phyloP scores from a whole-genome alignment of 1,140 invertebrate genomes.

The Lethocerus indicus region DNA sequence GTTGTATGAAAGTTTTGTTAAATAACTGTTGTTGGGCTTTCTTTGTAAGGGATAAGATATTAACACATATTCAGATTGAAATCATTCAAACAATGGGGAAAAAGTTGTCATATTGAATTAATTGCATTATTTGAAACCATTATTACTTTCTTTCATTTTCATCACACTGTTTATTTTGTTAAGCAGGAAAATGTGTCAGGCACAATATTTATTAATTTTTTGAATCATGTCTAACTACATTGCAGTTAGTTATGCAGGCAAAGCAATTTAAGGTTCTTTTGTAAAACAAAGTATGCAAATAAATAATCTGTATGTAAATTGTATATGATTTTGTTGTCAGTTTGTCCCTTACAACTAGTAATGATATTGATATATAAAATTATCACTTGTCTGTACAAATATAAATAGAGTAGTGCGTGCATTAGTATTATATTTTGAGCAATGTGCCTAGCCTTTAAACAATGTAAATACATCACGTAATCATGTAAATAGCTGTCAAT shows the following conservation, averaged over 20 bases:
- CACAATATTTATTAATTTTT: neutral
- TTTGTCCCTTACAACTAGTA: neutral
- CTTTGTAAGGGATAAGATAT: too few relatives aligned
- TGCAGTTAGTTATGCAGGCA: neutral
- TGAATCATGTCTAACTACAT: neutral
- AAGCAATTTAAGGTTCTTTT: neutral
- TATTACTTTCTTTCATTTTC: too few relatives aligned
- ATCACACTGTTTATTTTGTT: too few relatives aligned
- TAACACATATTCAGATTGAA: too few relatives aligned
- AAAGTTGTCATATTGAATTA: too few relatives aligned
- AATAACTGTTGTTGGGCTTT: too few relatives aligned
- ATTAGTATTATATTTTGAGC: conserved; percentile 4
- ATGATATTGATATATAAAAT: conserved; percentile 1
- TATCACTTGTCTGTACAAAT: conserved; percentile 4
- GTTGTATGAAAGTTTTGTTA: too few relatives aligned
- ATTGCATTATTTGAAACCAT: too few relatives aligned
- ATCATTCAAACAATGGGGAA: too few relatives aligned
- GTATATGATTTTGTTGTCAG: neutral
- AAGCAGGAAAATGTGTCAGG: too few relatives aligned
- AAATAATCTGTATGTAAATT: neutral
- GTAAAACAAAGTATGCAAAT: neutral
- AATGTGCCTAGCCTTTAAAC: conserved; percentile 11
- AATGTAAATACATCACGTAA: conserved; percentile 4
- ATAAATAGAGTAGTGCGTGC: neutral
- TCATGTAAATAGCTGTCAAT: conserved; percentile 10